Conservation (phyloP, 2,888 invertebrate genomes). For the Synanthedon myopaeformis region DNA sequence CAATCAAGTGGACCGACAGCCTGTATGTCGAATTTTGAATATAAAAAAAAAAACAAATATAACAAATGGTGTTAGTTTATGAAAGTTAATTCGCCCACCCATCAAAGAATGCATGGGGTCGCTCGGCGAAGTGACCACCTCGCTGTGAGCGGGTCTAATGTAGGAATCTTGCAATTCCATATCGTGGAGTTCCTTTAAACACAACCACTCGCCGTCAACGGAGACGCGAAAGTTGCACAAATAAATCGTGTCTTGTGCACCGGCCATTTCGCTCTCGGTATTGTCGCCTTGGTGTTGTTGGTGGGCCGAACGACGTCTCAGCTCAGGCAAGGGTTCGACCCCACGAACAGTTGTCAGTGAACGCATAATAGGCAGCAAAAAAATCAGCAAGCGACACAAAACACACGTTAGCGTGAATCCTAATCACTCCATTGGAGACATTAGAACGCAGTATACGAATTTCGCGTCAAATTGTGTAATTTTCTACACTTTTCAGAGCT, state of each 20-base stretch:
- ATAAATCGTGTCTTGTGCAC: constrained; percentile 96
- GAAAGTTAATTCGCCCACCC: constrained; percentile 34
- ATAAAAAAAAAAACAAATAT: background rate
- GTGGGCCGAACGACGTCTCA: constrained; percentile 44
- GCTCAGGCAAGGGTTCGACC: constrained; percentile 57
- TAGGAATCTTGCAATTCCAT: constrained; percentile 85
- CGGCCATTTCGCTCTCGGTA: constrained; percentile 76
- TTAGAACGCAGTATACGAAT: background rate
- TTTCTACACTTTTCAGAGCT: background rate
- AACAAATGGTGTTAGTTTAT: background rate
- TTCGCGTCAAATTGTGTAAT: background rate
- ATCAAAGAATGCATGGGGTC: constrained; percentile 70
- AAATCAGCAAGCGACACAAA: constrained; percentile 58
- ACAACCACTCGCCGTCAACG: constrained; percentile 97
- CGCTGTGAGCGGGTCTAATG: constrained; percentile 74
- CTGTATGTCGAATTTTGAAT: too few relatives aligned
- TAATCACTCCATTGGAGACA: constrained; percentile 30
- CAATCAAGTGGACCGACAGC: too few relatives aligned
- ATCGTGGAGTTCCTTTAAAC: constrained; percentile 93
- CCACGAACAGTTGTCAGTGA: constrained; percentile 55
- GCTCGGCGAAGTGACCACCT: constrained; percentile 73
- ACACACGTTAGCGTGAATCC: constrained; percentile 39
- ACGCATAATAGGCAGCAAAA: constrained; percentile 66
- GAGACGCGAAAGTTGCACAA: constrained; percentile 97
- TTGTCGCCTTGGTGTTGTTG: constrained; percentile 39